phyloP scores from a whole-genome alignment of 2,797 vertebrate genomes.

The Diceros bicornis region DNA sequence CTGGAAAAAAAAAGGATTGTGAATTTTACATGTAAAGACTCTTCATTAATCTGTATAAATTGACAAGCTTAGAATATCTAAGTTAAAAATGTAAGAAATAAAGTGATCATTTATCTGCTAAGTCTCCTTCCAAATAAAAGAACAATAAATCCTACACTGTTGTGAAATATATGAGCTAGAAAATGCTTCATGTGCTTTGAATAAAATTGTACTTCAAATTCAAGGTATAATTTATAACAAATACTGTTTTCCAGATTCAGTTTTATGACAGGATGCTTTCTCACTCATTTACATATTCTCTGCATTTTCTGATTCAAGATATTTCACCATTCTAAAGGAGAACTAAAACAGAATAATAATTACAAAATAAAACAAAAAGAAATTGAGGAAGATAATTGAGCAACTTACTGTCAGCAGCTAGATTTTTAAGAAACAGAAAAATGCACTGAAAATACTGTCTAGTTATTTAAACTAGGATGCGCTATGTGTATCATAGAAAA shows the following conservation, averaged over 20 bases:
- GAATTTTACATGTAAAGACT: not conserved
- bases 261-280: not conserved
- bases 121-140: conserved; percentile 39
- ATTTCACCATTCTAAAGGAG: conserved; percentile 41
- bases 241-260: not conserved
- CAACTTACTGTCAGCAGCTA: conserved; percentile 24
- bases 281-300: not conserved
- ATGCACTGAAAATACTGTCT: conserved; percentile 35
- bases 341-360: conserved; percentile 73
- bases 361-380: conserved; percentile 66
- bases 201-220: not conserved
- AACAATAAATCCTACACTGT: not conserved
- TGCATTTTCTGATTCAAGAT: not conserved
- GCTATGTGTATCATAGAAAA: not conserved
- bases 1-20: not conserved
- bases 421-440: conserved; percentile 58
- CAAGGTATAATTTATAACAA: conserved; percentile 16
- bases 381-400: conserved; percentile 54
- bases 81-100: conserved; percentile 40
- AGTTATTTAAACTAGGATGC: not conserved
- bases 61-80: not conserved
- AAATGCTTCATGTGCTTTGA: not conserved
- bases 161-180: not conserved
- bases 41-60: not conserved
- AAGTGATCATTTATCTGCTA: not conserved